Evolutionary conservation across 2,888 invertebrate species (phyloP).

Genomic region (Loripinus fragilis): DNA sequence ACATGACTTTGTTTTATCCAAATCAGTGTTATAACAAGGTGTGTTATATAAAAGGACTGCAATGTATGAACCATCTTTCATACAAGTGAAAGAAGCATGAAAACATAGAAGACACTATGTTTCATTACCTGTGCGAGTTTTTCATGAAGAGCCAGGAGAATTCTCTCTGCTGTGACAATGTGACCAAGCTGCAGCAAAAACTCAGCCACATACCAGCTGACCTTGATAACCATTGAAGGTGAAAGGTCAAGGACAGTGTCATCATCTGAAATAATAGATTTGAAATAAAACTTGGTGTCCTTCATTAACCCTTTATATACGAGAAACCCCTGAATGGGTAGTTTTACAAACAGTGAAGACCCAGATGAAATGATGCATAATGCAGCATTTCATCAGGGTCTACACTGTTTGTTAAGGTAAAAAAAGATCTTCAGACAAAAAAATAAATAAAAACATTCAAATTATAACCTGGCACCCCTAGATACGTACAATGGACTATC

Average conservation of each 20-base stretch:
- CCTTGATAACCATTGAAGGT: conserved; percentile 43
- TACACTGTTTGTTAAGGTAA: no score
- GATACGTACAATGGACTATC: no score
- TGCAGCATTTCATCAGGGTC: no score
- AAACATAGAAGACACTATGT: neutral
- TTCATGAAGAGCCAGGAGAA: conserved; percentile 67
- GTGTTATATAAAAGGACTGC: no score
- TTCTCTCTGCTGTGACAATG: conserved; percentile 58
- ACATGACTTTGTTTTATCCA: no score
- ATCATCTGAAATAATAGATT: conserved; percentile 6
- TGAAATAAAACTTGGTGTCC: no score
- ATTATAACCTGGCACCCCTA: no score
- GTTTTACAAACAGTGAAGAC: no score
- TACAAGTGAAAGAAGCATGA: neutral
- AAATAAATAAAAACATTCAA: neutral
- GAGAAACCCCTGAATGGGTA: no score
- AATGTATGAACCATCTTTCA: neutral
- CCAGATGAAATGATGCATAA: no score
- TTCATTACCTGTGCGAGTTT: conserved; percentile 66
- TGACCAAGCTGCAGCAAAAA: conserved; percentile 70
- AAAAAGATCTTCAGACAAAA: neutral
- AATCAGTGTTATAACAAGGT: no score
- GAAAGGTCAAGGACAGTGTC: conserved; percentile 29
- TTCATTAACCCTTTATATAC: no score
- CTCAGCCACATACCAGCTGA: conserved; percentile 67